Evolutionary conservation across 2,113 vertebrate genomes (phyloP).

Genomic region (Lamprotornis superbus): DNA sequence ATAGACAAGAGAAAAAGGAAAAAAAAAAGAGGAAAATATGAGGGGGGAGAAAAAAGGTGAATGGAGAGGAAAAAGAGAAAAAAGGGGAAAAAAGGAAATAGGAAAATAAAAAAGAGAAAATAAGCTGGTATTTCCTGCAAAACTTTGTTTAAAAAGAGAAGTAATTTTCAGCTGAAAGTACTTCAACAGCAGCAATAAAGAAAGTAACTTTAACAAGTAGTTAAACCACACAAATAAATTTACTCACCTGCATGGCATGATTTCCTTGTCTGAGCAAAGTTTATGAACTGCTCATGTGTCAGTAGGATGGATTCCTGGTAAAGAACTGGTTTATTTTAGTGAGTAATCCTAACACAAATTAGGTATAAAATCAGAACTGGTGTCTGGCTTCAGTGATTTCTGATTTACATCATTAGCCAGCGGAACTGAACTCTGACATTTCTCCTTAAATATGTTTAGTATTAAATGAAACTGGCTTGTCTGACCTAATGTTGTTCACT

Average conservation of each 20-base stretch:
- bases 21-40: too few relatives aligned
- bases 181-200: background rate
- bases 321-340: slow-evolving; percentile 28
- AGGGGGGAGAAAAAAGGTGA: fast-evolving
- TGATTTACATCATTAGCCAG: slow-evolving; percentile 16
- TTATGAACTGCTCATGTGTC: slow-evolving; percentile 1
- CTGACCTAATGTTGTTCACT: background rate
- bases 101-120: fast-evolving
- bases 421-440: slow-evolving; percentile 34
- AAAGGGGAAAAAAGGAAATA: fast-evolving
- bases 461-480: background rate
- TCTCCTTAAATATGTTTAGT: background rate
- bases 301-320: background rate
- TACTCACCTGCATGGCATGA: slow-evolving; percentile 22
- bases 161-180: background rate
- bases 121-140: background rate
- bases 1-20: background rate
- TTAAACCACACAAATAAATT: background rate
- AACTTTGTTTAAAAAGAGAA: background rate
- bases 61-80: too few relatives aligned
- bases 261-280: background rate
- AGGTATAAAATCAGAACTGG: background rate
- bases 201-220: background rate
- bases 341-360: background rate
- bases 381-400: background rate